These are phyloP conservation scores for Ceyx cyanopectus DNA, from an alignment of 2,113 vertebrate genomes.

Conservation along the genomic window DNA sequence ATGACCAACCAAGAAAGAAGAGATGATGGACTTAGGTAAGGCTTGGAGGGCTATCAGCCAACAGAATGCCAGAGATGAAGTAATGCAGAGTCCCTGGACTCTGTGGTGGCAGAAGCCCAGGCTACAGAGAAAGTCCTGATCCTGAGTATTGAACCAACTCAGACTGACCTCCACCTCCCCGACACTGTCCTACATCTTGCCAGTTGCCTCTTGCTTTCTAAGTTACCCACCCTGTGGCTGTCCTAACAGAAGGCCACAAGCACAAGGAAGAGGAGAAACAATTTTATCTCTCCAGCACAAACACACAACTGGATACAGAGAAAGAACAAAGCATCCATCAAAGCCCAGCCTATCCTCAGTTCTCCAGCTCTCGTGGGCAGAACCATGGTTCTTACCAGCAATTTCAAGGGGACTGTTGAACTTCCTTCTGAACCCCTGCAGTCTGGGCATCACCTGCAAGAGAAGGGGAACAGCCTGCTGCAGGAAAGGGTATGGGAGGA, in stretches of 20 bases:
- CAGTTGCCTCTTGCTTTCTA: background rate
- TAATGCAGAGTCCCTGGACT: accelerated
- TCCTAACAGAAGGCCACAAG: background rate
- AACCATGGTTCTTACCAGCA: constrained; percentile 12
- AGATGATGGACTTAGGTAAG: background rate
- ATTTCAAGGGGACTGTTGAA: constrained; percentile 37
- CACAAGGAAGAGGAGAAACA: background rate
- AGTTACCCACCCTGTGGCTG: background rate
- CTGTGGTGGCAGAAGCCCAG: background rate
- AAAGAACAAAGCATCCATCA: accelerated
- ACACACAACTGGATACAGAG: background rate
- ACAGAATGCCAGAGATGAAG: background rate
- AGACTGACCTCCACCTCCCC: background rate
- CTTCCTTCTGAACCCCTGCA: constrained; percentile 54
- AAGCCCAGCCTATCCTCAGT: background rate
- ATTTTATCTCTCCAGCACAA: background rate
- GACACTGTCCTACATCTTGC: background rate
- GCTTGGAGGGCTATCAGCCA: background rate
- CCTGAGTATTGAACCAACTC: background rate
- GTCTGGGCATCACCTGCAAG: background rate
- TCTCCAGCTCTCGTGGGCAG: accelerated
- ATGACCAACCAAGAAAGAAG: background rate
- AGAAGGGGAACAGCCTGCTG: background rate
- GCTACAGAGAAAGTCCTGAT: background rate
- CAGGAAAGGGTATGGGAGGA: background rate